Percentiles rank a stretch among this genome's conserved stretches.
These are phyloP conservation scores for Cepaea nemoralis DNA, from an alignment of 1,140 invertebrate species.

Conservation along the genomic window DNA sequence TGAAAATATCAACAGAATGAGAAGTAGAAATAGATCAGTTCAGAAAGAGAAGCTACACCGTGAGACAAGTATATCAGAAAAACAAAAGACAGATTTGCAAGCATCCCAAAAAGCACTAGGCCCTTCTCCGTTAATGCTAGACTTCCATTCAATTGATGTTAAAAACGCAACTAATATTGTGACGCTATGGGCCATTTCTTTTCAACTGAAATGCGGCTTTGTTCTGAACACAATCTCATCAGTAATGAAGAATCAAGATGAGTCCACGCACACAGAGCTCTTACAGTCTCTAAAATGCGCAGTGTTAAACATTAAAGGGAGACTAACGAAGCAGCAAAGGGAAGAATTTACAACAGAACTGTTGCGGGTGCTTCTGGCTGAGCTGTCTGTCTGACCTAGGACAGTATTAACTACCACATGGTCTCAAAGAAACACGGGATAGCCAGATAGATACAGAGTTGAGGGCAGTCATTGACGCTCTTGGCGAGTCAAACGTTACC, in stretches of 20 bases:
- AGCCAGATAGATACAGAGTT: not conserved
- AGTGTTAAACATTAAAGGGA: not conserved
- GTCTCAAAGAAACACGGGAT: not conserved
- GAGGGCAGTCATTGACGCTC: not conserved
- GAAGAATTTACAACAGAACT: not conserved
- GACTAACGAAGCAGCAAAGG: not conserved
- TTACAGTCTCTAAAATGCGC: not conserved
- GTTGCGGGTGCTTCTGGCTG: not conserved
- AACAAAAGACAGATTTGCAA: not conserved
- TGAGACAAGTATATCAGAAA: not conserved
- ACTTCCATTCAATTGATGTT: not conserved
- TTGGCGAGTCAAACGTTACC: not conserved
- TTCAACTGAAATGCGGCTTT: not conserved
- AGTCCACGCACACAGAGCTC: not conserved
- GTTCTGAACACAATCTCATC: not conserved
- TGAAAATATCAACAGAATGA: not conserved
- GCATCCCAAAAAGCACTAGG: not conserved
- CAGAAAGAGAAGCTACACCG: not conserved
- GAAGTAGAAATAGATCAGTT: not conserved
- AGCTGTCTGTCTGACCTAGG: not conserved
- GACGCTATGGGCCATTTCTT: not conserved
- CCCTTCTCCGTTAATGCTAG: not conserved
- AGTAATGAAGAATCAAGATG: not conserved
- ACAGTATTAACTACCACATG: no score
- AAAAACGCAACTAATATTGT: not conserved